Percentiles rank a stretch among this genome's conserved stretches.
Conservation (phyloP, 2,888 invertebrate species). For the Mystacides longicornis region DNA sequence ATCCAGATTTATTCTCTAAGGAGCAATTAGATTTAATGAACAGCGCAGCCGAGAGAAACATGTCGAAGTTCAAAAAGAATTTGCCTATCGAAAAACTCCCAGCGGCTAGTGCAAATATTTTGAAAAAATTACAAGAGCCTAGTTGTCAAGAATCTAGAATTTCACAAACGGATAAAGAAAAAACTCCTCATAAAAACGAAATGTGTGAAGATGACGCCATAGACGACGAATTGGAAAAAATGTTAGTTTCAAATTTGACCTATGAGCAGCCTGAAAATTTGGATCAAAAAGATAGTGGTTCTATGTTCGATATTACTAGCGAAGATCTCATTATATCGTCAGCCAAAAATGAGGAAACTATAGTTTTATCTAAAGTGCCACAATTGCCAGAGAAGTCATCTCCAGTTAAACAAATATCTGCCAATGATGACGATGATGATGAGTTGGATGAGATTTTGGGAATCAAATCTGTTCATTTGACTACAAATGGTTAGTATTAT, state of each 20-base stretch:
- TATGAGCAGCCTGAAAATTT: too few relatives aligned
- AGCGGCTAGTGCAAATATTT: neutral
- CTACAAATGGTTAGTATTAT: neutral
- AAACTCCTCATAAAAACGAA: neutral
- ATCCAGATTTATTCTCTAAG: slow-evolving; percentile 35
- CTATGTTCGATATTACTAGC: neutral
- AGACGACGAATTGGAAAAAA: slow-evolving; percentile 1
- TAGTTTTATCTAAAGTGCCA: neutral
- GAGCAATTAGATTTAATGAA: slow-evolving; percentile 40
- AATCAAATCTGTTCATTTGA: neutral
- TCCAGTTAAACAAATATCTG: slow-evolving; percentile 4
- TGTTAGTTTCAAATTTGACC: neutral
- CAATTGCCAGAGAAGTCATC: neutral
- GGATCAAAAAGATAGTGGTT: neutral
- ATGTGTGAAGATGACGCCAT: slow-evolving; percentile 1
- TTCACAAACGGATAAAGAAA: neutral
- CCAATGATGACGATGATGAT: slow-evolving; percentile 16
- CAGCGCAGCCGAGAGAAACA: slow-evolving; percentile 38
- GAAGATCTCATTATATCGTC: neutral
- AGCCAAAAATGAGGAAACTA: neutral
- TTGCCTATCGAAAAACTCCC: slow-evolving; percentile 11
- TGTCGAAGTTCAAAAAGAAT: slow-evolving; percentile 26
- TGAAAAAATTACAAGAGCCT: slow-evolving; percentile 4
- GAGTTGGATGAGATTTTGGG: neutral
- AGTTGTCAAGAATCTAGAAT: neutral